These are phyloP conservation scores for Bombyx mori DNA, from an alignment of 1,140 invertebrate genomes.

Conservation along the genomic window DNA sequence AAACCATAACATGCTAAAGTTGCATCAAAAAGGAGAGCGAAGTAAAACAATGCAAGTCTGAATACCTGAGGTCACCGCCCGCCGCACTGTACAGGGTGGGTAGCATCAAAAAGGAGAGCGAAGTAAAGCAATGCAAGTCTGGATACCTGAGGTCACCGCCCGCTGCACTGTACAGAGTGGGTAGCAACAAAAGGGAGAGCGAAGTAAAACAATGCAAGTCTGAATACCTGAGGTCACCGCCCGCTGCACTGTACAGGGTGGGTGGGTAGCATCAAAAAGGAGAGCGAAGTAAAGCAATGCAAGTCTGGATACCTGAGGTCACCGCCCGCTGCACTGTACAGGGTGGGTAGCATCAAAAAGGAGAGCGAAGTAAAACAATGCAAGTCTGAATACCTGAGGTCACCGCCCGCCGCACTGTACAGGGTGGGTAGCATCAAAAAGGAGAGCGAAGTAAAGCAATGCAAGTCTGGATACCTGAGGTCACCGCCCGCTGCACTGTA, in stretches of 20 bases:
- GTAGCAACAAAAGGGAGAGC: slow-evolving; percentile 70
- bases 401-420: slow-evolving; percentile 74
- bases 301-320: slow-evolving; percentile 44
- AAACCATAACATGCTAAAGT: too few relatives aligned
- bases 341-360: slow-evolving; percentile 77
- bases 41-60: background rate
- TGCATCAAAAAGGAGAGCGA: too few relatives aligned
- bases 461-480: slow-evolving; percentile 24
- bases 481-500: slow-evolving; percentile 75
- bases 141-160: slow-evolving; percentile 62
- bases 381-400: slow-evolving; percentile 29
- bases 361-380: too few relatives aligned
- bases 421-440: slow-evolving; percentile 82
- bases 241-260: slow-evolving; percentile 80
- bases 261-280: too few relatives aligned
- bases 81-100: slow-evolving; percentile 84
- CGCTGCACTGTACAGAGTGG: slow-evolving; percentile 81
- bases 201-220: background rate
- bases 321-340: slow-evolving; percentile 77
- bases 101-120: slow-evolving; percentile 61
- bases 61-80: slow-evolving; percentile 61
- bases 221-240: slow-evolving; percentile 54
- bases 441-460: too few relatives aligned
- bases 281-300: too few relatives aligned
- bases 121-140: background rate